These are phyloP conservation scores for Alloplasta piceator DNA, from an alignment of 2,888 invertebrate species.

Conservation along the genomic window DNA sequence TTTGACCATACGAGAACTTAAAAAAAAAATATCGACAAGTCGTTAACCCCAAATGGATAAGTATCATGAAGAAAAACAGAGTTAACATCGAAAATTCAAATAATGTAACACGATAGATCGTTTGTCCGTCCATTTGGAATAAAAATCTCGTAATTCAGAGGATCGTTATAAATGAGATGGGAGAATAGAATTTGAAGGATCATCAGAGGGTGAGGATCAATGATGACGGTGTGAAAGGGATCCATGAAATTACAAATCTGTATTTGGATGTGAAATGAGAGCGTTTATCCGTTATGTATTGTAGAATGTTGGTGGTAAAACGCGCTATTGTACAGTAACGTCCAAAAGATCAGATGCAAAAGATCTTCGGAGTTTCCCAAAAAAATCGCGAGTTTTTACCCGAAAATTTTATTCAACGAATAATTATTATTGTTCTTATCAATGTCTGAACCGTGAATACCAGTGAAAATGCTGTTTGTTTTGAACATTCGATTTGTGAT, in stretches of 20 bases:
- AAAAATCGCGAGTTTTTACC: too few relatives aligned
- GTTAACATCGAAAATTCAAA: not conserved
- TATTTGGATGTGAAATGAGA: constrained; percentile 38
- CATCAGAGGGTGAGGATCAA: constrained; percentile 33
- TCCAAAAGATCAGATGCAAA: too few relatives aligned
- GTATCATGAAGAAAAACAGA: too few relatives aligned
- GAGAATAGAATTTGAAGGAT: constrained; percentile 14
- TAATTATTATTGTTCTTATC: too few relatives aligned
- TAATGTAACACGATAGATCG: not conserved
- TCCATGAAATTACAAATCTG: constrained; percentile 38
- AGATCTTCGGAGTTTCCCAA: too few relatives aligned
- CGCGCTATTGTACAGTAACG: too few relatives aligned
- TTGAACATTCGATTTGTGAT: too few relatives aligned
- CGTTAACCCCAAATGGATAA: not conserved
- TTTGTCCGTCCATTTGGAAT: not conserved
- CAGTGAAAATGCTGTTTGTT: too few relatives aligned
- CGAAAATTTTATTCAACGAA: too few relatives aligned
- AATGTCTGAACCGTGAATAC: too few relatives aligned
- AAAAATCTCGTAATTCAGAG: constrained; percentile 24
- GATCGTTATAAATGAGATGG: constrained; percentile 4
- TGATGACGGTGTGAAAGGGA: not conserved
- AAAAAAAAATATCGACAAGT: not conserved
- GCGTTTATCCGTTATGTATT: not conserved
- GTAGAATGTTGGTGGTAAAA: too few relatives aligned
- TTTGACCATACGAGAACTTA: constrained; percentile 88